These are phyloP conservation scores for Melanostigma gelatinosum DNA, from an alignment of 2,113 vertebrate species.

Conservation along the genomic window DNA sequence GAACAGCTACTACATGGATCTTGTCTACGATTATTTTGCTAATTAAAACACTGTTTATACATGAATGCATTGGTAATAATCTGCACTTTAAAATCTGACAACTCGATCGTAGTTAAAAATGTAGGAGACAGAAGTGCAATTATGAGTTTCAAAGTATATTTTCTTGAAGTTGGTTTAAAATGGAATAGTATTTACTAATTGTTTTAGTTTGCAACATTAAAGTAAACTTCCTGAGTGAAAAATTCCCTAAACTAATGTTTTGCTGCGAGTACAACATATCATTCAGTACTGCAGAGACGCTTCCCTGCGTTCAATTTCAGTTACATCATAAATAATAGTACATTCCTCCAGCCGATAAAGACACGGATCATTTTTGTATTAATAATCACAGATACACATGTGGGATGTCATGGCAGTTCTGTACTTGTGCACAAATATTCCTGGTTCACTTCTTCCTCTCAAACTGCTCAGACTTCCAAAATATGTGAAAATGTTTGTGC, in stretches of 20 bases:
- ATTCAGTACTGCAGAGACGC: background rate
- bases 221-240: background rate
- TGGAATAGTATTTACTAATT: background rate
- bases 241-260: background rate
- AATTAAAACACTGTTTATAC: background rate
- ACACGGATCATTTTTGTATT: background rate
- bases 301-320: background rate
- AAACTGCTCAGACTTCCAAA: constrained; percentile 65
- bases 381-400: constrained; percentile 12
- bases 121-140: background rate
- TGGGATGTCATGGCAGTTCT: background rate
- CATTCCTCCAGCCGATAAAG: constrained; percentile 48
- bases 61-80: background rate
- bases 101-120: background rate
- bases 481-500: constrained; percentile 80
- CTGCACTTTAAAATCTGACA: background rate
- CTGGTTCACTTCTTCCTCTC: constrained; percentile 38
- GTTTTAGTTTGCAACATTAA: background rate
- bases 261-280: background rate
- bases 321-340: background rate
- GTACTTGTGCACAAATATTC: background rate
- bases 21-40: background rate
- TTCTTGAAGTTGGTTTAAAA: background rate
- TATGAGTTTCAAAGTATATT: background rate
- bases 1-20: background rate